These are phyloP conservation scores for Trematomus bernacchii DNA, from an alignment of 2,797 vertebrate genomes.

Conservation along the genomic window DNA sequence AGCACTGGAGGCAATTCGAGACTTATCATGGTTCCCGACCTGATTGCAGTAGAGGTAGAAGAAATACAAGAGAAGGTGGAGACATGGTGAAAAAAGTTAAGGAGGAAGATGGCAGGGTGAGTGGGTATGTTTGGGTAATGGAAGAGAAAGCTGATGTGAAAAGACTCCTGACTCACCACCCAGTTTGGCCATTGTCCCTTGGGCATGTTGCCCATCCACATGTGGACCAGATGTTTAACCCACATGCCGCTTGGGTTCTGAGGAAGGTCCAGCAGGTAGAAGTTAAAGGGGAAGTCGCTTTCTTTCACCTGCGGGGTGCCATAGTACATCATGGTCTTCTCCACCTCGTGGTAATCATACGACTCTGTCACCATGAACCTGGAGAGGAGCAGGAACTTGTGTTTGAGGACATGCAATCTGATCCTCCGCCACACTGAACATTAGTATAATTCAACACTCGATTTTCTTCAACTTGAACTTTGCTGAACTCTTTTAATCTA, in stretches of 20 bases:
- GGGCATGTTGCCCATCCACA: slow-evolving; percentile 97
- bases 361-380: slow-evolving; percentile 93
- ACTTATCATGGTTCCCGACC: slow-evolving; percentile 90
- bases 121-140: background rate
- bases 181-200: slow-evolving; percentile 95
- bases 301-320: slow-evolving; percentile 88
- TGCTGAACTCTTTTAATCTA: background rate
- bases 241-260: slow-evolving; percentile 83
- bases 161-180: slow-evolving; percentile 87
- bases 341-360: slow-evolving; percentile 85
- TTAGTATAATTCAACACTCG: background rate
- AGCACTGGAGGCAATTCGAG: slow-evolving; percentile 89
- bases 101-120: background rate
- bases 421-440: background rate
- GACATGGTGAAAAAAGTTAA: background rate
- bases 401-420: background rate
- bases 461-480: background rate
- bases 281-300: slow-evolving; percentile 95
- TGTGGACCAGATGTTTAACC: slow-evolving; percentile 84
- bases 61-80: background rate
- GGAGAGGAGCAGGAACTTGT: background rate
- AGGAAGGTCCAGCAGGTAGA: slow-evolving; percentile 88
- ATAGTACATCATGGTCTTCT: slow-evolving; percentile 95
- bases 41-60: slow-evolving; percentile 60
- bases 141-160: background rate